Percentiles rank a stretch among this genome's conserved stretches.
Evolutionary conservation across 1,140 invertebrate species (phyloP).

Genomic region (Drosophila quadrilineata): DNA sequence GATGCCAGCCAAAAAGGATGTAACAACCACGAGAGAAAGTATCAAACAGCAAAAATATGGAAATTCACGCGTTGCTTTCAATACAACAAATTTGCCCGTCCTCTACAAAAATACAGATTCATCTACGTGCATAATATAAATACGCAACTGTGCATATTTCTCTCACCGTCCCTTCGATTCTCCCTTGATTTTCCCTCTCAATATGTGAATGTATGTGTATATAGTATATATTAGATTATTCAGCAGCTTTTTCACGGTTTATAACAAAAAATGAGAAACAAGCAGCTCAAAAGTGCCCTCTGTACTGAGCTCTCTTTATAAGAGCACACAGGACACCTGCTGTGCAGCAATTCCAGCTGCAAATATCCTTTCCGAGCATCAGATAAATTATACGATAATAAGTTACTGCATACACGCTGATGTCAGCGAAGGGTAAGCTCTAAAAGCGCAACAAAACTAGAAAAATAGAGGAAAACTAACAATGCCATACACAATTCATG

Average conservation of each 20-base stretch:
- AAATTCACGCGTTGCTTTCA: conserved; percentile 57
- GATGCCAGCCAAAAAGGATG: background rate
- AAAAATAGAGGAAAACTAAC: background rate
- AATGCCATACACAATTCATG: background rate
- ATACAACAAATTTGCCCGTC: conserved; percentile 59
- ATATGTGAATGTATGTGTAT: conserved; percentile 8
- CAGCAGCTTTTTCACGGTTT: conserved; percentile 34
- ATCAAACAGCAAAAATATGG: conserved; percentile 39
- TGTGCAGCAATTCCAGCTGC: conserved; percentile 50
- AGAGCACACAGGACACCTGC: conserved; percentile 26
- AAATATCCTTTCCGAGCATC: conserved; percentile 12
- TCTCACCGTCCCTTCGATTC: too few species aligned
- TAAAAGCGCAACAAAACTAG: too few species aligned
- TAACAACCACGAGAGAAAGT: background rate
- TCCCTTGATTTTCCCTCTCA: too few species aligned
- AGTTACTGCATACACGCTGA: conserved; percentile 35
- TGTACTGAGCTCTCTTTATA: background rate
- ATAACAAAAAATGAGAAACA: background rate
- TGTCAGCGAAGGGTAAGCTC: background rate
- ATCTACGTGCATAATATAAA: conserved; percentile 18
- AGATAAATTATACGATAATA: conserved; percentile 63
- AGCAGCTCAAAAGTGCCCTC: conserved; percentile 51
- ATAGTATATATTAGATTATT: conserved; percentile 48
- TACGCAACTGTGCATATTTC: background rate
- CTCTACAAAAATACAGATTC: conserved; percentile 15